Base-by-base conservation (phyloP, 1,140 invertebrate genomes). In the Drosophila setifemur region DNA sequence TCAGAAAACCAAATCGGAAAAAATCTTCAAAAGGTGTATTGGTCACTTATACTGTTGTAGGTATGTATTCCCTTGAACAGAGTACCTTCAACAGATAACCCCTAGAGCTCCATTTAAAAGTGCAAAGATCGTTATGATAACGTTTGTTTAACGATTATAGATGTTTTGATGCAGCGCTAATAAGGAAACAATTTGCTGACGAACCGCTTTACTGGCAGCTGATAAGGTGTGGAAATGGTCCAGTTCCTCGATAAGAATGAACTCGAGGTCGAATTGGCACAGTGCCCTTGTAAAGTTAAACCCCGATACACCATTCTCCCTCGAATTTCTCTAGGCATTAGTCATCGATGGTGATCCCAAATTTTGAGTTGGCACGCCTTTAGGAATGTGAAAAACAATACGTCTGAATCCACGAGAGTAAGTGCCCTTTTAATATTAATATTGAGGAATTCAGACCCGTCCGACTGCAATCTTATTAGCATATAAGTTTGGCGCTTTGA, bases 161-260 rank as follows among this genome's bases (percentile, higher is more conserved):
- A 47, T 72, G 33, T 29, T 49, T 40, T 58, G 7, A 52, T 52
- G 47, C 31, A 47, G 31, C 6, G 44, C 39, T 78, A 78, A 78
- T 78, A 49, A 82, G 78, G 78, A 82, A 82, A 78, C 69, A 60
- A 70, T 78, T 83, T 73, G 63, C 52, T 77, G 33, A 39, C 53
- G 52, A 47, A 39, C 16, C 45, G 35, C 57, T 31, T 43, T n/a
- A 40, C 19, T 45, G 54, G 9, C 31, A 16, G n/a, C 48, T 54
- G 71, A 64, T 72, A 73, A 72, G 33, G 9, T 4, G 2, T 33
- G 26, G 12, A 60, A 71, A 70, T 26, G 14, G 64, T 26, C 18
- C 19, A 31, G 16, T 21, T 3, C 42, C n/a, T 14, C 29, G 39
- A 67, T 52, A 52, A 52, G 23, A 21, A 26, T 7, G 2, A 8